Percentiles rank a stretch among this genome's conserved stretches.
phyloP scores from a whole-genome alignment of 2,888 invertebrate genomes.

The Drosophila nr. medialis region DNA sequence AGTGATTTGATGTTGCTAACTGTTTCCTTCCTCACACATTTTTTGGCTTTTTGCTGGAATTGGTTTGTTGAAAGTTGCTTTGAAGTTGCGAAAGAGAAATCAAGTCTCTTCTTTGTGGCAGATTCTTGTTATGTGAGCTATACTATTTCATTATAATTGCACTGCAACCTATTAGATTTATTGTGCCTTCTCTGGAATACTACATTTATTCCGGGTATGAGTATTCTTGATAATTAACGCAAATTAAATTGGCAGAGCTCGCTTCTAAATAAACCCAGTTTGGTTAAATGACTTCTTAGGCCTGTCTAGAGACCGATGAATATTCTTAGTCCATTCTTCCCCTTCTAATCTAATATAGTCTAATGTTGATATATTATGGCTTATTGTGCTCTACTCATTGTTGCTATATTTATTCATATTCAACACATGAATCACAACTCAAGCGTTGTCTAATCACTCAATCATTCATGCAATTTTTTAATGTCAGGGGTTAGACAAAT shows the following conservation, averaged over 20 bases:
- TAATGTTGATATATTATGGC: not conserved
- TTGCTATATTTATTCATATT: not conserved
- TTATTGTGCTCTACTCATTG: not conserved
- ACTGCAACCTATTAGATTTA: not conserved
- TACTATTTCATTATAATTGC: not conserved
- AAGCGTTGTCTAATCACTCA: constrained; percentile 10
- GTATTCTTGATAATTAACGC: not conserved
- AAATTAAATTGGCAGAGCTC: not conserved
- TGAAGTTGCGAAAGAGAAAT: not conserved
- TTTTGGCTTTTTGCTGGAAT: not conserved
- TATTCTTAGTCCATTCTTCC: not conserved
- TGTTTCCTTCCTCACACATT: not conserved
- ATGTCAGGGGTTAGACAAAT: constrained; percentile 27
- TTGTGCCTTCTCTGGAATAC: not conserved
- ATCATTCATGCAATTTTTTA: constrained; percentile 10
- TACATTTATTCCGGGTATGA: not conserved
- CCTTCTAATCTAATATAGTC: not conserved
- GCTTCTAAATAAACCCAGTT: not conserved
- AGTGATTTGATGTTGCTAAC: constrained; percentile 7
- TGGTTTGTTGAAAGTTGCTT: not conserved
- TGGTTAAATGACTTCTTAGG: too few species aligned
- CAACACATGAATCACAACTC: not conserved
- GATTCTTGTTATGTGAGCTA: not conserved
- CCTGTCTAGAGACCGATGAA: not conserved
- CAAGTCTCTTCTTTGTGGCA: not conserved